Evolutionary conservation across 2,797 vertebrate genomes (phyloP), one percentile per base, ranked within the genome.

Genomic region (Sebastes oblongus): DNA sequence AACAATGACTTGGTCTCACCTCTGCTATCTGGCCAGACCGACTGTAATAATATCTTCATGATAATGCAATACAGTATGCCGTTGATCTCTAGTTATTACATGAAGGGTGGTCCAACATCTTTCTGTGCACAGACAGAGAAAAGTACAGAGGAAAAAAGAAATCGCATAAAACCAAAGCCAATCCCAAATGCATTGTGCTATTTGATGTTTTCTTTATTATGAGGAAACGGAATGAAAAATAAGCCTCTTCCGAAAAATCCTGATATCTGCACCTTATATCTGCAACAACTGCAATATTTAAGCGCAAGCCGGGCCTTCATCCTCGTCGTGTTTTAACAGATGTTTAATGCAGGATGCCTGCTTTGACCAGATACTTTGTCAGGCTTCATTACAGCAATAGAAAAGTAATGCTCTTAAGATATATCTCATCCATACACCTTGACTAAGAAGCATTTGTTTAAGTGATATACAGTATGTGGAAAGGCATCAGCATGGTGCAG

Each of bases 281-380:
- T 71, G 61, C 66, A 64, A 36, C 42, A 65, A 24, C 58, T 60
- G 36, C 36, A 72, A 12, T 61, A 75, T 73, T 50, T 27, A 72
- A 72, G 71, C 36, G 30, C 29, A 59, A 34, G 36, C 4, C n/a
- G 22, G 42, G 56, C 46, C 22, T 24, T 68, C 39, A 13, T 74
- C 56, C 61, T 67, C 56, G 34, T 46, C 4, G 13, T 34, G 29
- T 25, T 74, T 39, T 54, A 34, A 59, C 13, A 56, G 18, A 80
- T 75, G 66, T 83, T 73, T 75, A 66, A 52, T 73, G 75, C 46
- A 78, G 24, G 59, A 61, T 25, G n/a, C 20, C 66, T 30, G 20
- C 66, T 18, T 72, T 62, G 7, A 68, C 66, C 69, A 46, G 27
- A 34, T 52, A 39, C 18, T 71, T 34, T 29, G n/a, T 69, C 7